Percentiles rank a stretch among this genome's conserved stretches.
These are phyloP conservation scores for Zaprionus ghesquierei DNA, from an alignment of 1,140 invertebrate species.

Conservation along the genomic window DNA sequence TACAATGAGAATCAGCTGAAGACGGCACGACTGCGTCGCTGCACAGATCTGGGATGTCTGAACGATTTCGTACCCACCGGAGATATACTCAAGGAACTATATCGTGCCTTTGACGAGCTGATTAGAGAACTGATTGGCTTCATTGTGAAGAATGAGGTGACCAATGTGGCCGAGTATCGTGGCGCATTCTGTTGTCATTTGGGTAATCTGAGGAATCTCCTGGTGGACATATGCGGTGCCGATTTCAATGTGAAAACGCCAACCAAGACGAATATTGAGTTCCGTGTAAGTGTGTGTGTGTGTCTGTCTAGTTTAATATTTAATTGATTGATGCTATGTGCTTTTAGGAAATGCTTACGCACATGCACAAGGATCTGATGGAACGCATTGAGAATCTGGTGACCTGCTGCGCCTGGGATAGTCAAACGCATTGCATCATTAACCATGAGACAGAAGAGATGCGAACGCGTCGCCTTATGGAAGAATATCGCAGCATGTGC, in stretches of 20 bases:
- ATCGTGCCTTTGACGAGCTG: conserved; percentile 51
- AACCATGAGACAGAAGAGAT: conserved; percentile 11
- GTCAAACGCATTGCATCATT: not conserved
- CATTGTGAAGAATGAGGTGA: conserved; percentile 45
- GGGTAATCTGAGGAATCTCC: conserved; percentile 47
- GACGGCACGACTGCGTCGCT: conserved; percentile 26
- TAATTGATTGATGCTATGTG: not conserved
- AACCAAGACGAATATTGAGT: conserved; percentile 57
- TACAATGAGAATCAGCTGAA: conserved; percentile 45
- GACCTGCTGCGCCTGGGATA: conserved; percentile 21
- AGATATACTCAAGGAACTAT: conserved; percentile 40
- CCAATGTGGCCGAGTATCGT: conserved; percentile 10
- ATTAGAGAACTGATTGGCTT: conserved; percentile 44
- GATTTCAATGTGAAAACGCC: conserved; percentile 67
- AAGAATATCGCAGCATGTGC: conserved; percentile 43
- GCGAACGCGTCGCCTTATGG: conserved; percentile 15
- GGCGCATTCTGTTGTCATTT: conserved; percentile 59
- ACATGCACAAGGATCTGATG: conserved; percentile 65
- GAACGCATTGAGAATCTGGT: conserved; percentile 39
- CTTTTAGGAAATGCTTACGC: conserved; percentile 60
- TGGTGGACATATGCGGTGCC: conserved; percentile 55
- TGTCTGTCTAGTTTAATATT: not conserved
- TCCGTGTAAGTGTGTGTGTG: conserved; percentile 47
- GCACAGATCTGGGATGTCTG: conserved; percentile 9
- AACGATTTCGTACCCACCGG: not conserved